Evolutionary conservation across 2,113 vertebrate species (phyloP).

Genomic region (Australoheros scitulus): DNA sequence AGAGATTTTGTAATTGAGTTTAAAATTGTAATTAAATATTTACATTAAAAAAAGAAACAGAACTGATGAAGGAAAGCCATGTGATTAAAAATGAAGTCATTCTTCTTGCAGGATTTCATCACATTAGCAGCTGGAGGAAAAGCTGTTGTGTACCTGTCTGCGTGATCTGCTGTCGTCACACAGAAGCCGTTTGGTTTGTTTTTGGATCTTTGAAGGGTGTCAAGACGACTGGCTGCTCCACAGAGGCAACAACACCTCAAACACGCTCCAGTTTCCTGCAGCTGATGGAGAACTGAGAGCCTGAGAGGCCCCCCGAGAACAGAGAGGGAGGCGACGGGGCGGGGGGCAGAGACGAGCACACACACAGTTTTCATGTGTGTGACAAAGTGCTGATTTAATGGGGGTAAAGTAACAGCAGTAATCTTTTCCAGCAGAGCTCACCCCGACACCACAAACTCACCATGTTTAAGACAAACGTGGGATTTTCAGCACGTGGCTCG

Average conservation of each 20-base stretch:
- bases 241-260: constrained; percentile 16
- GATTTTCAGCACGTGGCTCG: not conserved
- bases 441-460: not conserved
- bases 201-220: constrained; percentile 9
- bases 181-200: constrained; percentile 23
- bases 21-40: no score
- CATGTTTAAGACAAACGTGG: not conserved
- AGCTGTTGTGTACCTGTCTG: no score
- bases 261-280: constrained; percentile 27
- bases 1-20: no score
- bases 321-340: not conserved
- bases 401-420: not conserved
- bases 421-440: not conserved
- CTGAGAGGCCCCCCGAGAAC: constrained; percentile 29
- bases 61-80: no score
- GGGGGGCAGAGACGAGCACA: constrained; percentile 13
- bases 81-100: no score
- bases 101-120: no score
- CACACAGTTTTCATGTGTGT: not conserved
- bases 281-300: constrained; percentile 42
- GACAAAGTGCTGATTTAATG: not conserved
- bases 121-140: no score
- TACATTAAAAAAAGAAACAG: no score
- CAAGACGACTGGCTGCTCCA: constrained; percentile 41
- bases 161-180: not conserved